These are phyloP conservation scores for Drosophila chauvacae DNA, from an alignment of 1,140 invertebrate species.

Conservation along the genomic window DNA sequence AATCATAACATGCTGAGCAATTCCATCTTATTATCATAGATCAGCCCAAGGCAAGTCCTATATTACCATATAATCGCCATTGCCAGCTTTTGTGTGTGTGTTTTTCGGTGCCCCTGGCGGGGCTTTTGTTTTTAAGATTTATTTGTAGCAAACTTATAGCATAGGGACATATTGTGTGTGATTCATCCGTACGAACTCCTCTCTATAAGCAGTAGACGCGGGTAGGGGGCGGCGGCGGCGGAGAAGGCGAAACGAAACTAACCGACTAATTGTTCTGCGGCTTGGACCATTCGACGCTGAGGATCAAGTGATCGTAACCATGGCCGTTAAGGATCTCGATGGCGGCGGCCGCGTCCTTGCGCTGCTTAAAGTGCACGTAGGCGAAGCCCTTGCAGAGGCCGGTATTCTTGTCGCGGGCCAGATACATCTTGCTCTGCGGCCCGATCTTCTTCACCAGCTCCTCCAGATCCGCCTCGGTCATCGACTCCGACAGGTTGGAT, in stretches of 20 bases:
- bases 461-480: slow-evolving; percentile 96
- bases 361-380: slow-evolving; percentile 97
- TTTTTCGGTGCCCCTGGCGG: slow-evolving; percentile 23
- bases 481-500: slow-evolving; percentile 98
- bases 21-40: too few species aligned
- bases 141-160: slow-evolving; percentile 69
- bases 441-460: slow-evolving; percentile 92
- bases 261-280: slow-evolving; percentile 85
- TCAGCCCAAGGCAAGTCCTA: too few species aligned
- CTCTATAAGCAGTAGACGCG: slow-evolving; percentile 38
- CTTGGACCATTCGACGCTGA: slow-evolving; percentile 99
- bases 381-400: slow-evolving; percentile 97
- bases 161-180: slow-evolving; percentile 50
- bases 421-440: slow-evolving; percentile 90
- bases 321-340: slow-evolving; percentile 96
- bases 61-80: too few species aligned
- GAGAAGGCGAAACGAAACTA: slow-evolving; percentile 27
- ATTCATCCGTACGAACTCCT: slow-evolving; percentile 33
- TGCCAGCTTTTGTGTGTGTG: neutral
- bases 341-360: slow-evolving; percentile 95
- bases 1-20: too few species aligned
- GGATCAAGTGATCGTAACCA: slow-evolving; percentile 99
- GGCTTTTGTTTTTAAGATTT: slow-evolving; percentile 39
- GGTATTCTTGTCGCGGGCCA: slow-evolving; percentile 94
- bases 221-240: slow-evolving; percentile 3